Base-by-base conservation (phyloP, 2,113 vertebrate genomes). In the Pygoscelis adeliae region DNA sequence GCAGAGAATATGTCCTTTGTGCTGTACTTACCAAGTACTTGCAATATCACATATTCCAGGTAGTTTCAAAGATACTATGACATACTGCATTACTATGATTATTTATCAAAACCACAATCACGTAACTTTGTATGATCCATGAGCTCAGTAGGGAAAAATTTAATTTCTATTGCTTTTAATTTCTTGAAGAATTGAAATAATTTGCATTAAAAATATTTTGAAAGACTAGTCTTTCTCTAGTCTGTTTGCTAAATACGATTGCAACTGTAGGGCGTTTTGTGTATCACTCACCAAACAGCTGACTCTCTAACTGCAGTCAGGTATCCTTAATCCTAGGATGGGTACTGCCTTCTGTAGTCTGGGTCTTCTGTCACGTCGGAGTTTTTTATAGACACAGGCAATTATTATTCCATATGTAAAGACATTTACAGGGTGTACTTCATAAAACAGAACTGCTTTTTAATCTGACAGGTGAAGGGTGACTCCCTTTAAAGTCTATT, bases 21-120 rank as follows among this genome's bases (percentile, higher is more conserved):
- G 88, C 84, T 93, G 53, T 87, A 85, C 92, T 78, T 96, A 71
- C 90, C 73, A 83, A 95, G 70, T 87, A 94, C 84, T 97, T 94
- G 58, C 66, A 89, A 49, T 96, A 89, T 93, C 29, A 62, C 70
- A 38, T 53, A 18, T 96, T 95, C 80, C 22, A 46, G 62, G 58
- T 79, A 76, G 78, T 95, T 96, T 92, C 61, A 92, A 58, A 92
- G 38, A 65, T 83, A 61, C 40, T 84, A 26, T 67, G 84, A 83
- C 87, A 30, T 71, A 94, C 80, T 69, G 29, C 79, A 79, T 94
- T 81, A 17, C 47, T 67, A 14, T 30, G 29, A 58, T 74, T 90
- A 67, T 49, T 97, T 95, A 90, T 80, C 72, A 85, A 92, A 95
- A 72, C 61, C 65, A 47, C 62, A 84, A 8, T 71, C 69, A 87